These are phyloP conservation scores for Meganola albula DNA, from an alignment of 2,888 invertebrate species.

Conservation along the genomic window DNA sequence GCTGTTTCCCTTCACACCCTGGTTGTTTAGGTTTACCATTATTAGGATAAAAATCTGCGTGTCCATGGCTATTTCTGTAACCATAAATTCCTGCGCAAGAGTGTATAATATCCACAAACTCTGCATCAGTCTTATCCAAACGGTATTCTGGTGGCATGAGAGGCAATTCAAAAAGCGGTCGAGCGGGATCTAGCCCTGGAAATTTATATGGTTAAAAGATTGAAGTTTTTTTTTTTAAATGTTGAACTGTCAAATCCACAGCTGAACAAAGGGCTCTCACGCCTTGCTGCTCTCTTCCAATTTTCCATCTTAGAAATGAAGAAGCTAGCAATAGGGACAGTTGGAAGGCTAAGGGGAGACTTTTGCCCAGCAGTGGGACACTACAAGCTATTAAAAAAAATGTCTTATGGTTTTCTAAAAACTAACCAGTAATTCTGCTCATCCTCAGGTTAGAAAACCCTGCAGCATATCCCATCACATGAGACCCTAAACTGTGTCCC, in stretches of 20 bases:
- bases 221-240: no score
- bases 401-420: no score
- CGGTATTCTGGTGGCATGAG: slow-evolving; percentile 46
- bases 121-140: slow-evolving; percentile 81
- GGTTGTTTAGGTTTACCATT: slow-evolving; percentile 82
- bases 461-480: slow-evolving; percentile 79
- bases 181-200: slow-evolving; percentile 81
- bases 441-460: slow-evolving; percentile 59
- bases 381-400: no score
- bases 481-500: slow-evolving; percentile 79
- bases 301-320: no score
- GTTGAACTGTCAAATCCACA: no score
- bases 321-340: no score
- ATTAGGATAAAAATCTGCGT: slow-evolving; percentile 87
- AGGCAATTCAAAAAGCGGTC: slow-evolving; percentile 78
- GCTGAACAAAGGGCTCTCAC: no score
- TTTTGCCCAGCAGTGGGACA: no score
- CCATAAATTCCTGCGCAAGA: slow-evolving; percentile 83
- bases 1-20: slow-evolving; percentile 77
- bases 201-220: no score
- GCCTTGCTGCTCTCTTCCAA: no score
- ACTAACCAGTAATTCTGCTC: slow-evolving; percentile 78
- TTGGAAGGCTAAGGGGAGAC: no score
- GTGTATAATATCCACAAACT: slow-evolving; percentile 86
- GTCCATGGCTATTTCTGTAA: slow-evolving; percentile 78